Percentiles rank a stretch among this genome's conserved stretches.
Conservation (phyloP, 2,888 invertebrate genomes). For the Drosophila kambysellisi region DNA sequence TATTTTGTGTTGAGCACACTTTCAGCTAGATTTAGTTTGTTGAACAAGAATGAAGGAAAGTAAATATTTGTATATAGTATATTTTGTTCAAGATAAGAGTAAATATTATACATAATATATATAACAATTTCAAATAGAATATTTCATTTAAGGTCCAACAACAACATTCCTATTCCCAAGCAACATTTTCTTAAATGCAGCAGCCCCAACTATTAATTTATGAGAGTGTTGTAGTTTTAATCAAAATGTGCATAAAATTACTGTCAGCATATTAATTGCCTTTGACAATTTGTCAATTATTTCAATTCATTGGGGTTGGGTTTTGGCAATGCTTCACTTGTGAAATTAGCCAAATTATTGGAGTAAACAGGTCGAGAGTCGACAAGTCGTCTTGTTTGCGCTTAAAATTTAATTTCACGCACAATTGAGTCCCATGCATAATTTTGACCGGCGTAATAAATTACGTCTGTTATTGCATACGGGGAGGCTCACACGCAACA, state of each 20-base stretch:
- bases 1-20: neutral
- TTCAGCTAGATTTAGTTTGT: neutral
- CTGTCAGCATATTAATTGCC: conserved; percentile 34
- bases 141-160: neutral
- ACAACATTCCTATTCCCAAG: neutral
- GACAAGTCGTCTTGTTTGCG: conserved; percentile 71
- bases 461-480: conserved; percentile 80
- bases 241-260: conserved; percentile 12
- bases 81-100: no score
- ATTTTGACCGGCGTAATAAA: conserved; percentile 80
- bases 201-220: neutral
- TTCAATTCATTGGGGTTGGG: conserved; percentile 60
- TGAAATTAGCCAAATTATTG: conserved; percentile 81
- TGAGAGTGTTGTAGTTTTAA: conserved; percentile 2
- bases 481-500: conserved; percentile 24
- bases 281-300: conserved; percentile 14
- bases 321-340: conserved; percentile 25
- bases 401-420: conserved; percentile 83
- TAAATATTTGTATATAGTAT: neutral
- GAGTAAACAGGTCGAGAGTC: conserved; percentile 63
- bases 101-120: no score
- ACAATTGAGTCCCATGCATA: conserved; percentile 81
- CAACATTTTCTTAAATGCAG: neutral
- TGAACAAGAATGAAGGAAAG: neutral
- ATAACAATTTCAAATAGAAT: no score